Evolutionary conservation across 2,113 vertebrate genomes (phyloP).

Genomic region (Cariama cristata): DNA sequence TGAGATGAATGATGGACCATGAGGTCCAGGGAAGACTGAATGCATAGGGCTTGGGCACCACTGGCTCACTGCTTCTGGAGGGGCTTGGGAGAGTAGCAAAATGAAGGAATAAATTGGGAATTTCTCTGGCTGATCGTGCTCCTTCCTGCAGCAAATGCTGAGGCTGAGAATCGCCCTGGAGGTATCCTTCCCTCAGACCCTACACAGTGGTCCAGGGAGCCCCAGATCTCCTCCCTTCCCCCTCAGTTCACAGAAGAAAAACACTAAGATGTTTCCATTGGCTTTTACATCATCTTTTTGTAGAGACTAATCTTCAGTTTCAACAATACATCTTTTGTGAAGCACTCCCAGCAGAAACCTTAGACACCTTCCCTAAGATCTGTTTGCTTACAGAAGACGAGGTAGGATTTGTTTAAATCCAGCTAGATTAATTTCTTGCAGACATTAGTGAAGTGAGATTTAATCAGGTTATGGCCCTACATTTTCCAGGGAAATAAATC

Average conservation of each 20-base stretch:
- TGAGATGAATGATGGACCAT: not conserved
- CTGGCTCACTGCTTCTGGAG: not conserved
- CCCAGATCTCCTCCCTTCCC: constrained; percentile 22
- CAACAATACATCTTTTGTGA: constrained; percentile 73
- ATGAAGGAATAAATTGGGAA: not conserved
- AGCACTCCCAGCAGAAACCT: constrained; percentile 63
- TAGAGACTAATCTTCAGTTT: constrained; percentile 52
- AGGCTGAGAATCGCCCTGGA: not conserved
- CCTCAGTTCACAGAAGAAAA: constrained; percentile 61
- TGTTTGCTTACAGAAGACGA: constrained; percentile 71
- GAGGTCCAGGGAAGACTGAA: not conserved
- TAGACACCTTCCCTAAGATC: constrained; percentile 70
- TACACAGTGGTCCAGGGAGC: constrained; percentile 45
- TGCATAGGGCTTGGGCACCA: not conserved
- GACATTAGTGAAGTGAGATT: constrained; percentile 69
- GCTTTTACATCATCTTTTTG: constrained; percentile 65
- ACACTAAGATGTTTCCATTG: constrained; percentile 61
- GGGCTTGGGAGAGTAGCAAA: not conserved
- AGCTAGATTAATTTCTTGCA: constrained; percentile 68
- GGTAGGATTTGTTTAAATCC: constrained; percentile 70
- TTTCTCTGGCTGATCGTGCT: not conserved
- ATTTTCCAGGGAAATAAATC: constrained; percentile 67
- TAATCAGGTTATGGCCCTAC: constrained; percentile 66
- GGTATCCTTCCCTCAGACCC: not conserved
- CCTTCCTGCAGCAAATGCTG: not conserved